Conservation (phyloP, 2,888 invertebrate genomes). For the Oxystoma pomonae region DNA sequence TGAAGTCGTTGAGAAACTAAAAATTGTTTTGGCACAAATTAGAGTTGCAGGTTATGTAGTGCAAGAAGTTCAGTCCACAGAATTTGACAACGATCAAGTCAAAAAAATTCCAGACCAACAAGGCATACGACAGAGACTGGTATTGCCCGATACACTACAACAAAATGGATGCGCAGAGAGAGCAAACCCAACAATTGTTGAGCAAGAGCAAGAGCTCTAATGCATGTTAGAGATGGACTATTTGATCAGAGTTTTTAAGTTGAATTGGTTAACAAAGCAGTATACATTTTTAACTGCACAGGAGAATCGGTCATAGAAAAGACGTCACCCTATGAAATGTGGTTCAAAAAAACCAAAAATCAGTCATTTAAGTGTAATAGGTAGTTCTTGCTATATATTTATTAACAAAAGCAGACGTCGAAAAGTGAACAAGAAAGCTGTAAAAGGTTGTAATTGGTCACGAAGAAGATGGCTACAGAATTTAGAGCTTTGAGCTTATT, state of each 20-base stretch:
- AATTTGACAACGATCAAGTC: too few species aligned
- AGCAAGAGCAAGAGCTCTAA: neutral
- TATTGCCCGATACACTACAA: too few species aligned
- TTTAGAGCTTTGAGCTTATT: neutral
- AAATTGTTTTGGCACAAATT: too few species aligned
- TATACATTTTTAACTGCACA: neutral
- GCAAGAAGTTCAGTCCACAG: too few species aligned
- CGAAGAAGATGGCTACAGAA: neutral
- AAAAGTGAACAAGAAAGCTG: neutral
- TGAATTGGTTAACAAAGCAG: neutral
- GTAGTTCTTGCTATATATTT: too few species aligned
- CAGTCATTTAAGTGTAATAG: neutral
- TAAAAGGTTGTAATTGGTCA: neutral
- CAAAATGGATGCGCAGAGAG: neutral
- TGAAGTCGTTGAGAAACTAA: too few species aligned
- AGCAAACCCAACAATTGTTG: neutral
- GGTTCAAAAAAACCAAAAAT: neutral
- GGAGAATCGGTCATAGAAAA: neutral
- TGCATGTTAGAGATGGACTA: neutral
- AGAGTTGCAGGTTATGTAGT: too few species aligned
- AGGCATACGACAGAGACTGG: too few species aligned
- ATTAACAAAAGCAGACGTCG: too few species aligned
- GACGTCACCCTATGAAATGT: neutral
- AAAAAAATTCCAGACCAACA: too few species aligned
- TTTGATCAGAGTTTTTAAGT: neutral